phyloP scores from a whole-genome alignment of 2,113 vertebrate genomes.

The Rhegmatorhina hoffmannsi region DNA sequence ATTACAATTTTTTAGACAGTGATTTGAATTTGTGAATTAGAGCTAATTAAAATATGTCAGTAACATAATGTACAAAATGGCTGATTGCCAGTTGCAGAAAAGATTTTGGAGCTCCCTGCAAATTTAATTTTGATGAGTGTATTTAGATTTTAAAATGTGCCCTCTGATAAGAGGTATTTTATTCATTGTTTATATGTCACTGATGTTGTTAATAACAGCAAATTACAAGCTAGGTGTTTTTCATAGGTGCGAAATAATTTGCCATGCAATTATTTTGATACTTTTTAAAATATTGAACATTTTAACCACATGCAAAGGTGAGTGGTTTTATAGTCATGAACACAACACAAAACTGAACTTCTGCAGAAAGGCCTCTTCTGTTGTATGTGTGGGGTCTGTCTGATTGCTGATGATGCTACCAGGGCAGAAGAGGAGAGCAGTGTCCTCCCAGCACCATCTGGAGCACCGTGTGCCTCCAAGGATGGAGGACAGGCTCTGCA shows the following conservation, averaged over 20 bases:
- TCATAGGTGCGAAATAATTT: neutral
- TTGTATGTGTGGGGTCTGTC: neutral
- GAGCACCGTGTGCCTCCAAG: rapidly evolving
- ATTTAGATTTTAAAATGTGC: neutral
- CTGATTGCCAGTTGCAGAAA: neutral
- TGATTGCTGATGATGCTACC: rapidly evolving
- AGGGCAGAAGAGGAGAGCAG: rapidly evolving
- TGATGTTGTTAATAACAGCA: neutral
- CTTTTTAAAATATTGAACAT: neutral
- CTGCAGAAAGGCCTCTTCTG: neutral
- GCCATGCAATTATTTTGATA: neutral
- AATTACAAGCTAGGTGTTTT: neutral
- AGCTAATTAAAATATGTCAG: constrained; percentile 41
- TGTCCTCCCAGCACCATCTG: neutral
- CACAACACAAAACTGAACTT: neutral
- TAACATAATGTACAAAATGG: constrained; percentile 11
- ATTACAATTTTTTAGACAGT: neutral
- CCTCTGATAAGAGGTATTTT: neutral
- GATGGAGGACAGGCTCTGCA: neutral
- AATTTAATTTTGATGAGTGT: neutral
- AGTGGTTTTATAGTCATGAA: neutral
- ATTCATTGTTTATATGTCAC: neutral
- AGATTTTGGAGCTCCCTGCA: constrained; percentile 2
- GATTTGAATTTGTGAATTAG: constrained; percentile 40
- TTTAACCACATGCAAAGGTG: rapidly evolving